Base-by-base conservation (phyloP, 92 coral and sea anemone genomes). In the Meandrina meandrites region DNA sequence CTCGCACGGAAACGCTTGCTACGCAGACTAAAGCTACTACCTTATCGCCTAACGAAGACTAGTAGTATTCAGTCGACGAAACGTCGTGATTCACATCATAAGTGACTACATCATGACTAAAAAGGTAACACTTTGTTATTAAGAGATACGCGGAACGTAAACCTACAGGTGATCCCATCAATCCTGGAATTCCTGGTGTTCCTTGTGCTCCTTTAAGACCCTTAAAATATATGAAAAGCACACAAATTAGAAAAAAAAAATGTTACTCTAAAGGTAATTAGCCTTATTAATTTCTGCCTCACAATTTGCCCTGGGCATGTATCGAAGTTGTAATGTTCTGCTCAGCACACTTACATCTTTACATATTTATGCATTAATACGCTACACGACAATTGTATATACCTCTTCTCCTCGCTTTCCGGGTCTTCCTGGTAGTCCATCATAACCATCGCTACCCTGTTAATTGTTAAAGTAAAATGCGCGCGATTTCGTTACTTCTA, bases 351-450 rank as follows among this genome's bases (percentile, higher is more conserved):
- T n/a, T n/a, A n/a, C 11, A 60, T 73, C 31, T 34, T 9, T 2
- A n/a, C n/a, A n/a, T n/a, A n/a, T n/a, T n/a, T n/a, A n/a, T n/a
- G n/a, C n/a, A n/a, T n/a, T n/a, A n/a, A n/a, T n/a, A n/a, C 50
- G 19, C n/a, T 64, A 10, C 36, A n/a, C 27, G 77, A 19, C 67
- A 17, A 81, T 18, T 31, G 31, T 31, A 50, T 8, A 53, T 53
- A 83, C 87, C 79, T 53, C 80, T 21, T 35, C 79, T 3, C 87
- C 89, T 27, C 57, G 47, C 53, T 69, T 86, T 86, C 89, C 89
- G 27, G 67, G 72, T 13, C 37, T 27, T 14, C 89, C 89, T 22
- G 78, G 54, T 8, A 37, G 1, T 48, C 89, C 89, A 31, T 78
- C 16, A 1, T 13, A 1, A 28, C 89, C 89, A 35, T 68, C 85